Conservation (phyloP, 1,140 invertebrate species). For the Ostrea edulis region DNA sequence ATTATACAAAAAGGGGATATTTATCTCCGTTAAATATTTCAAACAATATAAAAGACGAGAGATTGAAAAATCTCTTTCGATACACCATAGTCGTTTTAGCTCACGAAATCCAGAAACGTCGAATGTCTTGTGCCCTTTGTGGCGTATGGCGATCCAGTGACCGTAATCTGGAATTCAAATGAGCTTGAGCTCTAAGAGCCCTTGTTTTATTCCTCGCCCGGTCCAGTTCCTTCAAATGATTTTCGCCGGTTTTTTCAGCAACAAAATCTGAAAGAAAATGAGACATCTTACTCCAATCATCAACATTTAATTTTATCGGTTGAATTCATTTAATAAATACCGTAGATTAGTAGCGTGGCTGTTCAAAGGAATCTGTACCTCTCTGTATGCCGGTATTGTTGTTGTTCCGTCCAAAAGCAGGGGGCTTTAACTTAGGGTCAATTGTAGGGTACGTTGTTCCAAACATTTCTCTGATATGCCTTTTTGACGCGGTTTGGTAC, state of each 20-base stretch:
- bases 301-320: background rate
- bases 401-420: slow-evolving; percentile 7
- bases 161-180: too few relatives aligned
- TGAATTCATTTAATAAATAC: background rate
- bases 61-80: too few relatives aligned
- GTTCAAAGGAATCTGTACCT: background rate
- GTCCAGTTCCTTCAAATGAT: background rate
- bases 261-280: background rate
- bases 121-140: background rate
- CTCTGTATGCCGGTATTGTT: background rate
- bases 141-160: background rate
- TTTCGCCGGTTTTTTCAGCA: background rate
- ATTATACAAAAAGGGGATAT: too few relatives aligned
- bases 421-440: background rate
- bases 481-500: background rate
- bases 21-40: too few relatives aligned
- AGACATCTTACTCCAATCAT: background rate
- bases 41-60: too few relatives aligned
- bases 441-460: background rate
- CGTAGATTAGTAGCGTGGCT: background rate
- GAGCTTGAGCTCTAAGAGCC: background rate
- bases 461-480: background rate
- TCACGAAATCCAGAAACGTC: background rate
- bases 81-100: background rate
- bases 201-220: background rate